These are phyloP conservation scores for Pangasius djambal DNA, from an alignment of 2,797 vertebrate species.

Conservation along the genomic window DNA sequence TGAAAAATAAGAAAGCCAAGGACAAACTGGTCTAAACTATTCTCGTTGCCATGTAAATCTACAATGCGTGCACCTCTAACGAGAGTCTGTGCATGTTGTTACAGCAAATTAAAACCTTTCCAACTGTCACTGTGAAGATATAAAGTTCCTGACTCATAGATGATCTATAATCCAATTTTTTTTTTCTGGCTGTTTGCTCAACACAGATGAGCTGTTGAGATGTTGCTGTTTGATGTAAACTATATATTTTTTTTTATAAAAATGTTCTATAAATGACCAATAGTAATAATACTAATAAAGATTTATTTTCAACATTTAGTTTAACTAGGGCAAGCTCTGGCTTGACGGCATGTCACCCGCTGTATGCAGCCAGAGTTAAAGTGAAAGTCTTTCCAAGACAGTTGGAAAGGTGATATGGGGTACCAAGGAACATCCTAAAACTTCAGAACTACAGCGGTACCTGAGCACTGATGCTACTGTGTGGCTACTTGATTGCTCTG, in stretches of 20 bases:
- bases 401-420: not conserved
- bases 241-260: not conserved
- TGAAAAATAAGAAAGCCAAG: constrained; percentile 30
- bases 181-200: not conserved
- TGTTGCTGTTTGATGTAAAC: not conserved
- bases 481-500: not conserved
- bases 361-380: not conserved
- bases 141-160: not conserved
- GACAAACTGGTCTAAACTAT: constrained; percentile 23
- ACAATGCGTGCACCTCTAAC: not conserved
- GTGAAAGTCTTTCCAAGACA: not conserved
- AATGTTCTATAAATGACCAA: constrained; percentile 8
- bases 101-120: constrained; percentile 1
- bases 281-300: constrained; percentile 3
- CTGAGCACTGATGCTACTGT: not conserved
- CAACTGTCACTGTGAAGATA: not conserved
- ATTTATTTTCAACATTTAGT: not conserved
- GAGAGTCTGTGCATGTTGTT: not conserved
- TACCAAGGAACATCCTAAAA: not conserved
- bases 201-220: not conserved
- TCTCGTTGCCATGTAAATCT: not conserved
- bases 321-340: not conserved
- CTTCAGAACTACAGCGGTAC: not conserved
- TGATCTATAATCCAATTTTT: not conserved
- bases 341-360: not conserved